These are phyloP conservation scores for Alouatta palliata DNA, from an alignment of 2,113 vertebrate genomes.

Conservation along the genomic window DNA sequence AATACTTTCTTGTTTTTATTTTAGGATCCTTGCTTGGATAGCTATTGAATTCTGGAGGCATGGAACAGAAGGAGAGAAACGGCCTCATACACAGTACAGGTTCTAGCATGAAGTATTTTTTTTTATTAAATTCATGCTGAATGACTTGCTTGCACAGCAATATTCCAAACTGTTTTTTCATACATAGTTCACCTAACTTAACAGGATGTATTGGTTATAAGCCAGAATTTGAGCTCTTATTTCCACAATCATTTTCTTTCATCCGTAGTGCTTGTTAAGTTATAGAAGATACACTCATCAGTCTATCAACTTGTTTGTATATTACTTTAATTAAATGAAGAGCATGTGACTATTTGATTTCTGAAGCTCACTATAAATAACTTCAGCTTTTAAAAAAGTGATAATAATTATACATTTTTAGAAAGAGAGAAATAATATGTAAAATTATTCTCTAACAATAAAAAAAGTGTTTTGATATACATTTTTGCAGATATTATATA, in stretches of 20 bases:
- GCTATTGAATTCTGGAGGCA: not conserved
- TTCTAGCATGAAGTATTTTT: not conserved
- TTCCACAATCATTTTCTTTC: conserved; percentile 27
- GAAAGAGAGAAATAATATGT: not conserved
- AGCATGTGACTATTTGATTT: not conserved
- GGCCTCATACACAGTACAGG: not conserved
- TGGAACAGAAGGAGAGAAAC: not conserved
- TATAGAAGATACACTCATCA: not conserved
- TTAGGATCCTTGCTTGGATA: conserved; percentile 2
- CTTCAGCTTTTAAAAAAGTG: not conserved
- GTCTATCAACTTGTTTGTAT: not conserved
- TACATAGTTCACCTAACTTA: not conserved
- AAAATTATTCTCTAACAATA: not conserved
- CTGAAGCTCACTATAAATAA: not conserved
- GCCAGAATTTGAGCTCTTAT: not conserved
- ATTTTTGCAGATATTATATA: too few species aligned
- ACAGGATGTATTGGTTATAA: not conserved
- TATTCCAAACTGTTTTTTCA: not conserved
- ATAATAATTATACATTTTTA: not conserved
- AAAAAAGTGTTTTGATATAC: conserved; percentile 2
- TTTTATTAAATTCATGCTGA: not conserved
- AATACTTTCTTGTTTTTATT: conserved; percentile 30
- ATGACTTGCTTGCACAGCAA: not conserved
- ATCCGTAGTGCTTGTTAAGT: conserved; percentile 1
- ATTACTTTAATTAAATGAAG: not conserved